A percentile compares a stretch with the other conserved stretches of the same genome.
These are phyloP conservation scores for Semaprochilodus insignis DNA, from an alignment of 2,797 vertebrate genomes.

Conservation along the genomic window DNA sequence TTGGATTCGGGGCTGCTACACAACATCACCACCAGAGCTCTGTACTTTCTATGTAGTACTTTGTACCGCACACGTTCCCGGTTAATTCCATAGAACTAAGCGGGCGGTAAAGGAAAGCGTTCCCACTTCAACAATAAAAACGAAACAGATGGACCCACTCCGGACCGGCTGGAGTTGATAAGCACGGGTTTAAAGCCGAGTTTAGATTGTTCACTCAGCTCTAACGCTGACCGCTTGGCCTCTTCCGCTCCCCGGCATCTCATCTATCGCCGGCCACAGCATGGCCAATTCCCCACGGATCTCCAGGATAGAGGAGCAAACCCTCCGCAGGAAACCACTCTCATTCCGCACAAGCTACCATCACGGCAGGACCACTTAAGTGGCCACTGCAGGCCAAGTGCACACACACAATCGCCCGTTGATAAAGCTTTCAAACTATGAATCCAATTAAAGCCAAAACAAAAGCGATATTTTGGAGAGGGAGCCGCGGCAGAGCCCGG, in stretches of 20 bases:
- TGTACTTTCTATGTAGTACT: no score
- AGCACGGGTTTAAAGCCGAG: neutral
- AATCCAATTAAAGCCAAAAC: constrained; percentile 75
- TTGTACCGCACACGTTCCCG: no score
- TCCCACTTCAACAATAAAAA: no score
- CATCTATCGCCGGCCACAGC: neutral
- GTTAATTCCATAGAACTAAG: no score
- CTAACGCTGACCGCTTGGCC: neutral
- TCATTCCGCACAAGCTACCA: neutral
- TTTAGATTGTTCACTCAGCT: neutral
- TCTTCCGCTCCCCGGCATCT: neutral
- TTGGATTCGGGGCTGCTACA: no score
- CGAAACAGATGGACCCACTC: no score
- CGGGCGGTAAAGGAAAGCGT: no score
- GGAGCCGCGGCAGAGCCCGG: constrained; percentile 44
- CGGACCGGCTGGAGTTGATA: no score
- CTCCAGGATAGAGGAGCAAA: neutral
- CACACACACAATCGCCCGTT: constrained; percentile 45
- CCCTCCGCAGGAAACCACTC: constrained; percentile 9
- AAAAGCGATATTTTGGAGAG: constrained; percentile 63
- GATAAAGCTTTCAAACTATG: constrained; percentile 66
- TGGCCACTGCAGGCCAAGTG: constrained; percentile 13
- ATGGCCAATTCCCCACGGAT: neutral
- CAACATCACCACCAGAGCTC: no score
- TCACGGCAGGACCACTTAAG: constrained; percentile 23